These are phyloP conservation scores for Cetonia aurata DNA, from an alignment of 2,888 invertebrate species.

Conservation along the genomic window DNA sequence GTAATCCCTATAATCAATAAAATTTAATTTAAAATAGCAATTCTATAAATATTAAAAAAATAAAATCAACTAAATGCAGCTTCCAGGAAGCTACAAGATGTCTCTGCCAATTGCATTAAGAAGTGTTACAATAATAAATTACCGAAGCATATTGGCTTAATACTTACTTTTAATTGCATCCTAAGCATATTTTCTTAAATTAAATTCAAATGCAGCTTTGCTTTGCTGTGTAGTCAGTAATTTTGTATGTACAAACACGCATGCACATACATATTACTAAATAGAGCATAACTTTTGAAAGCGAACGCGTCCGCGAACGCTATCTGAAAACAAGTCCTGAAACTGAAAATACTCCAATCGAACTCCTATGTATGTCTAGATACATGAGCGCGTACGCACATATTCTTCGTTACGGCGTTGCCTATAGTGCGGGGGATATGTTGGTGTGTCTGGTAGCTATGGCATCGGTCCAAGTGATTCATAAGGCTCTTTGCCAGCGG, in stretches of 20 bases:
- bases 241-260: not conserved
- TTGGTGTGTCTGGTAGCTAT: slow-evolving; percentile 57
- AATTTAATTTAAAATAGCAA: too few species aligned
- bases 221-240: not conserved
- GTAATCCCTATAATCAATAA: too few species aligned
- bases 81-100: too few species aligned
- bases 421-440: slow-evolving; percentile 53
- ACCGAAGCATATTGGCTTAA: too few species aligned
- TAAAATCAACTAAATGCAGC: too few species aligned
- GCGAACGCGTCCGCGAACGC: slow-evolving; percentile 47
- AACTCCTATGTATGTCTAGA: not conserved
- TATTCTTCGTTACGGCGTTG: slow-evolving; percentile 36
- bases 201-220: not conserved
- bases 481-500: slow-evolving; percentile 59
- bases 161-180: too few species aligned
- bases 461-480: slow-evolving; percentile 59
- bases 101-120: too few species aligned
- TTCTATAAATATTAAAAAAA: too few species aligned
- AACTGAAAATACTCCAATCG: slow-evolving; percentile 52
- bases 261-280: slow-evolving; percentile 39
- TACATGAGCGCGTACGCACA: slow-evolving; percentile 19
- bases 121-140: too few species aligned
- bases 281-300: slow-evolving; percentile 52
- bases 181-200: too few species aligned
- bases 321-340: slow-evolving; percentile 51